phyloP scores from a whole-genome alignment of 2,888 invertebrate species.

The Coelinius sp. region DNA sequence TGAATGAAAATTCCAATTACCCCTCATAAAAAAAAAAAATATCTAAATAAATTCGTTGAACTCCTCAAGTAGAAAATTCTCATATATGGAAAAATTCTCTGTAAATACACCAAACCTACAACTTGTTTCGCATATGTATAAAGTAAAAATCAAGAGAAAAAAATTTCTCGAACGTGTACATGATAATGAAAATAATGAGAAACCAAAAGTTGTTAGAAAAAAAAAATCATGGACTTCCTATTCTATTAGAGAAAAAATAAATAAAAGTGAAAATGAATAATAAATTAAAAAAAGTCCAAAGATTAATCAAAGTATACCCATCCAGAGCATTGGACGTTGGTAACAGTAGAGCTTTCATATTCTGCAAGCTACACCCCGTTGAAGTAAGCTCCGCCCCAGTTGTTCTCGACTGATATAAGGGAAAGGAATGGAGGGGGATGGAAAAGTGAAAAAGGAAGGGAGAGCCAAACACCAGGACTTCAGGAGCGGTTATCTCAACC shows the following conservation, averaged over 20 bases:
- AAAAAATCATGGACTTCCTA: not conserved
- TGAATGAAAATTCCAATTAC: not conserved
- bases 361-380: constrained; percentile 57
- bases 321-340: not conserved
- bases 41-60: not conserved
- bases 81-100: not conserved
- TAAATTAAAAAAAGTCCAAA: constrained; percentile 1
- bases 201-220: too few relatives aligned
- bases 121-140: not conserved
- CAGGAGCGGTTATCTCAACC: constrained; percentile 34
- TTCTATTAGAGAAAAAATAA: not conserved
- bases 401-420: constrained; percentile 35
- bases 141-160: constrained; percentile 52
- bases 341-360: constrained; percentile 55
- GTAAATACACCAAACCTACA: not conserved
- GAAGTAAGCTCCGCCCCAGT: constrained; percentile 65
- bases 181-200: constrained; percentile 37
- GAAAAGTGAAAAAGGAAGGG: constrained; percentile 16
- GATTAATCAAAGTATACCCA: constrained; percentile 15
- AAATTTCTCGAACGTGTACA: constrained; percentile 58
- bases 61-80: not conserved
- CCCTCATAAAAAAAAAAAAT: not conserved
- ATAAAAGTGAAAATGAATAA: too few relatives aligned
- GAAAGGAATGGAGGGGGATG: not conserved
- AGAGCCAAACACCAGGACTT: constrained; percentile 37